Base-by-base conservation (phyloP, 2,888 invertebrate species). In the Sisyra nigra region DNA sequence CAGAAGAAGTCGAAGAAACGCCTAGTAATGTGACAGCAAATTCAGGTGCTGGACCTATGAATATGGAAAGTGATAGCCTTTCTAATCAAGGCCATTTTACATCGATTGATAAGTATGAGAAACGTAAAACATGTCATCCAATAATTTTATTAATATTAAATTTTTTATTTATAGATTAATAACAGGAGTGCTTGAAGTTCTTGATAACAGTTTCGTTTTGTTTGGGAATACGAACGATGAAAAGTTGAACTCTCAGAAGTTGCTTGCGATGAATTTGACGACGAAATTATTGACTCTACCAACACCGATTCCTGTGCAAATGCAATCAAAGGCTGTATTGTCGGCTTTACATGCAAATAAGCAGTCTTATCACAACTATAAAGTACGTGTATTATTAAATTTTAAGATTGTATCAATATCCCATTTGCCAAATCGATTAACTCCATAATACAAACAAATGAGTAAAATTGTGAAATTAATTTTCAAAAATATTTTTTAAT, bases 1-100 rank as follows among this genome's bases (percentile, higher is more conserved):
- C 93, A 0, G 94, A 96, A 58, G 94, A 96, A 55, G 78, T 74
- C 7, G 93, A 94, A 54, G 94, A 94, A 48, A 61, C 57, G 24
- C 47, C 57, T 5, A 54, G 58, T 7, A 53, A 55, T 33, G 48
- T 55, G 10, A 48, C 54, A 3, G 53, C 55, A 7, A 53, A 52
- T 3, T 46, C 51, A 2, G 50, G 55, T 3, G 55, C 57, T 10
- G 50, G 52, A 11, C 46, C 57, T 2, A 42, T 35, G 24, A 44
- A 40, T 29, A 39, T 54, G 41, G 66, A 68, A 34, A 52, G 57
- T 32, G 68, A 67, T 44, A 63, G 55, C 48, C 55, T 58, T 33
- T 49, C 57, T 11, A 58, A 58, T 17, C 60, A 60, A 14, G 58
- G 66, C 29, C 73, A 71, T 32, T 60, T 75, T 11, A 72, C 73